These are phyloP conservation scores for Ips typographus DNA, from an alignment of 1,140 invertebrate genomes.

Conservation along the genomic window DNA sequence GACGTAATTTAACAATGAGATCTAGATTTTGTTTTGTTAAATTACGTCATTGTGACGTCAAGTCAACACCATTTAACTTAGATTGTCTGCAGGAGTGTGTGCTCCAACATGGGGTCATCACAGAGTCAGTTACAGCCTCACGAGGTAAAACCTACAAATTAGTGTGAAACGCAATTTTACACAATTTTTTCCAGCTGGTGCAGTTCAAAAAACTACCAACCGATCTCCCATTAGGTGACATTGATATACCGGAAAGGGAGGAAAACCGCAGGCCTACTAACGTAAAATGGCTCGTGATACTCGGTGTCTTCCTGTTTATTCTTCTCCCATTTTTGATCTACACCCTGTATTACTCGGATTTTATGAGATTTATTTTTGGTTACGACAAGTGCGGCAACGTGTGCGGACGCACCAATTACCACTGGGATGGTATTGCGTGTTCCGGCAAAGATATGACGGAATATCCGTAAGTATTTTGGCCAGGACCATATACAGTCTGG, in stretches of 20 bases:
- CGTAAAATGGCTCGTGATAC: constrained; percentile 33
- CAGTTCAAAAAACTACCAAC: constrained; percentile 30
- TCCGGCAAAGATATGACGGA: constrained; percentile 32
- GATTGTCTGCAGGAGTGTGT: no score
- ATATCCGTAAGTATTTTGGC: constrained; percentile 31
- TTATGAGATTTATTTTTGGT: constrained; percentile 32
- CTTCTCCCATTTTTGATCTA: constrained; percentile 31
- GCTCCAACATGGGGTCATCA: no score
- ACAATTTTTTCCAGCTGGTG: constrained; percentile 16
- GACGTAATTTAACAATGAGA: no score
- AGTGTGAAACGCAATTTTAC: no score
- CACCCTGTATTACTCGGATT: constrained; percentile 27
- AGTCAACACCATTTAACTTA: no score
- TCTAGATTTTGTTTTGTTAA: no score
- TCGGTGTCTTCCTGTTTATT: constrained; percentile 25
- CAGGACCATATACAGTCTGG: no score
- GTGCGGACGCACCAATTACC: constrained; percentile 35
- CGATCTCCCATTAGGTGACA: constrained; percentile 14
- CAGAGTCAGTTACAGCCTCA: no score
- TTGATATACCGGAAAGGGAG: constrained; percentile 37
- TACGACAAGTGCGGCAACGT: constrained; percentile 41
- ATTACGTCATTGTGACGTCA: no score
- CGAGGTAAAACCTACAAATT: no score
- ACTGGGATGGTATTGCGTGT: constrained; percentile 25
- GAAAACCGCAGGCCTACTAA: constrained; percentile 39